Evolutionary conservation across 2,113 vertebrate genomes (phyloP).

Genomic region (Platysternon megacephalum): DNA sequence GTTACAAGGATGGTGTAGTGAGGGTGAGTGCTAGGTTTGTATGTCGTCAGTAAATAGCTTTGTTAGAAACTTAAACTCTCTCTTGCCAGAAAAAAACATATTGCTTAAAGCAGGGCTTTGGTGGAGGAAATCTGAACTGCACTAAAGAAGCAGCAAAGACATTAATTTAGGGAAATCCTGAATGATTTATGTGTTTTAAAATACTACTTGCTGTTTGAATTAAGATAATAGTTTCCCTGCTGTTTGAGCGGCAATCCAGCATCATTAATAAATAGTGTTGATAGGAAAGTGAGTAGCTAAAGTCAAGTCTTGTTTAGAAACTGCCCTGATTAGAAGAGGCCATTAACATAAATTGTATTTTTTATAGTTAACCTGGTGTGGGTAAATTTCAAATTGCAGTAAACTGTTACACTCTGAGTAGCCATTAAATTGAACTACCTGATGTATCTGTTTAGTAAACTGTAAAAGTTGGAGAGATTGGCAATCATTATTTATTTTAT

Average conservation of each 20-base stretch:
- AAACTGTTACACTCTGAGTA: neutral
- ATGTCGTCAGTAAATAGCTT: neutral
- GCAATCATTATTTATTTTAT: slow-evolving; percentile 27
- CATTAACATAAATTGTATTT: slow-evolving; percentile 41
- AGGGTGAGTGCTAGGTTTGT: neutral
- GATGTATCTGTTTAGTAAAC: slow-evolving; percentile 61
- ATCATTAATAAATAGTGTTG: slow-evolving; percentile 36
- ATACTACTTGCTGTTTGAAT: slow-evolving; percentile 13
- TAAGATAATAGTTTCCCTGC: slow-evolving; percentile 2
- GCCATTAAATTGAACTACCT: slow-evolving; percentile 32
- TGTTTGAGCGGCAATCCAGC: slow-evolving; percentile 27
- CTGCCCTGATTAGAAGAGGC: slow-evolving; percentile 54
- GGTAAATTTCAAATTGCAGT: slow-evolving; percentile 15
- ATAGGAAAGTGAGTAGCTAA: slow-evolving; percentile 23
- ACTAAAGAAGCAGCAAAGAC: neutral
- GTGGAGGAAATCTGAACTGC: neutral
- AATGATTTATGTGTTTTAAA: neutral
- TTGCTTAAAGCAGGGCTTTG: neutral
- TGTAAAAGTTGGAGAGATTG: slow-evolving; percentile 11
- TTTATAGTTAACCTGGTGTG: slow-evolving; percentile 33
- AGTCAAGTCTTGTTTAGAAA: slow-evolving; percentile 42
- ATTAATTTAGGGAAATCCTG: neutral
- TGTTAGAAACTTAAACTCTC: neutral
- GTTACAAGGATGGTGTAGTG: accelerated
- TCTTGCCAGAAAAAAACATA: neutral